Evolutionary conservation across 2,888 invertebrate genomes (phyloP), one percentile per base, ranked within the genome.

Genomic region (Patella caerulea): DNA sequence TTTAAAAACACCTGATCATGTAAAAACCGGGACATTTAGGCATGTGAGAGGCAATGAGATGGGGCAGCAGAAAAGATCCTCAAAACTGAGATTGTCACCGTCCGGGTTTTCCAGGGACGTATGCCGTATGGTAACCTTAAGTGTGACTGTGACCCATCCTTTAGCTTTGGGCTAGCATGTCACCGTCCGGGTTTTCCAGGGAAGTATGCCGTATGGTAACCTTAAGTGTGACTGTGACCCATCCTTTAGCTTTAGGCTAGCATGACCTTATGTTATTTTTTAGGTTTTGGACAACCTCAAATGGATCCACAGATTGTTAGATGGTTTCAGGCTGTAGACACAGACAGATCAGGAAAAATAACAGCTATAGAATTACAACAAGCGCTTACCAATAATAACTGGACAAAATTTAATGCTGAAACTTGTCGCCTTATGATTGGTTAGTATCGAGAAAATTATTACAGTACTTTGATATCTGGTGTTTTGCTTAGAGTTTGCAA

Each of bases 381-480:
- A 11, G 97, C 97, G 0, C 92, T 97, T 69, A 94, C 96, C 29
- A 97, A 96, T 92, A 96, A 95, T 29, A 95, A 96, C 91, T 97
- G 97, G 17, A 94, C 95, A 85, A 94, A 94, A 80, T 96, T 96
- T 91, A 96, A 96, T 4, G 95, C 96, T 85, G 94, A 94, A 79
- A 95, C 96, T 12, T 97, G 97, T 90, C 94, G 94, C 85, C 93
- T 97, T 53, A 97, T 97, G 97, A 96, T 97, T 85, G 95, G 95
- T 95, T 92, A 83, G 87, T 81, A 24, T 45, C 45, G 45, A 45
- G 45, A 45, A 45, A 45, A 45, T 45, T 9, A 1, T 45, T 9
- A 7, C 45, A 45, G 0, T 45, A 45, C 45, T 45, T 45, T 45
- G 45, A 45, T 9, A 45, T 45, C 45, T 45, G 9, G 45, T 45